Conservation (phyloP, 1,140 invertebrate genomes). For the Gonatopus flavifemur region DNA sequence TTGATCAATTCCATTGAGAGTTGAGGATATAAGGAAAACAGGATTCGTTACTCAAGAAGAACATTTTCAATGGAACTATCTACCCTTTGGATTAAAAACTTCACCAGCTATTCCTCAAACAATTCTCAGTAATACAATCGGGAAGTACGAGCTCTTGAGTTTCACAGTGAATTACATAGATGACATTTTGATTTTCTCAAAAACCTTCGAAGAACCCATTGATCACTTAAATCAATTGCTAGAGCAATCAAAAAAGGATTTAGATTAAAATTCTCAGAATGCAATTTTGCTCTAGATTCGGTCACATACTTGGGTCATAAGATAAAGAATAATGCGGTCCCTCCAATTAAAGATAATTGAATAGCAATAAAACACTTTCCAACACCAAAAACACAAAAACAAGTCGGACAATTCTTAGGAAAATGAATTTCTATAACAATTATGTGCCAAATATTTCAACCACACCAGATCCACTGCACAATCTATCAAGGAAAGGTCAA, state of each 20-base stretch:
- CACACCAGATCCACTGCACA: not conserved
- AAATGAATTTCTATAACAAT: not conserved
- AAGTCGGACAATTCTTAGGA: not conserved
- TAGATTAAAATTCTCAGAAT: not conserved
- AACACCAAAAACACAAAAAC: not conserved
- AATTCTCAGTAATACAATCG: constrained; percentile 29
- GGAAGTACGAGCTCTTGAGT: constrained; percentile 28
- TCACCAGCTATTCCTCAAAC: constrained; percentile 47
- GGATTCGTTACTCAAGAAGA: too few species aligned
- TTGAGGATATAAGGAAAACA: constrained; percentile 39
- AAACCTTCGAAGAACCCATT: constrained; percentile 32
- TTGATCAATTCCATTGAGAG: too few species aligned
- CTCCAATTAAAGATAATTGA: not conserved
- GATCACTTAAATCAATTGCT: not conserved
- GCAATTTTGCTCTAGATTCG: not conserved
- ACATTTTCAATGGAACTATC: too few species aligned
- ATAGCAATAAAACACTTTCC: not conserved
- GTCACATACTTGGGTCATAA: not conserved
- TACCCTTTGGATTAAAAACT: too few species aligned
- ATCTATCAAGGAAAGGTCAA: not conserved
- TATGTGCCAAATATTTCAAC: not conserved
- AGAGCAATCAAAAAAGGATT: not conserved
- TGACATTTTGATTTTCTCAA: constrained; percentile 38
- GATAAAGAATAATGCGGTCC: not conserved
- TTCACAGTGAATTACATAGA: constrained; percentile 28